phyloP scores from a whole-genome alignment of 1,140 invertebrate genomes.

The Macrosteles quadrilineatus region DNA sequence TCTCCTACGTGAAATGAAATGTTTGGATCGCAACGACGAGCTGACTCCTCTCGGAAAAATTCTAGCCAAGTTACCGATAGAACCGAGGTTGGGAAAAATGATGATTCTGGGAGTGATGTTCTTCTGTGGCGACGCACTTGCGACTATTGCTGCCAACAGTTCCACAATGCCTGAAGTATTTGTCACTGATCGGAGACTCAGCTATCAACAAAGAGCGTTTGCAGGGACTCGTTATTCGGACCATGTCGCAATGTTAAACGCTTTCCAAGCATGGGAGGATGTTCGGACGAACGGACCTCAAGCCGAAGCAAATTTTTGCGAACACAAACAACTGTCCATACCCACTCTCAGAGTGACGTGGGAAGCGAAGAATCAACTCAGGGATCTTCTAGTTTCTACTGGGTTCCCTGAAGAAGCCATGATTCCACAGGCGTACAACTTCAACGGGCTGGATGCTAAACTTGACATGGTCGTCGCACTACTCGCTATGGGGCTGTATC shows the following conservation, averaged over 20 bases:
- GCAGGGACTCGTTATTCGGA: conserved; percentile 87
- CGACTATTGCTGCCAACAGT: conserved; percentile 92
- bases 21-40: conserved; percentile 80
- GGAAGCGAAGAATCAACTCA: conserved; percentile 92
- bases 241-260: conserved; percentile 93
- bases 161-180: conserved; percentile 42
- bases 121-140: conserved; percentile 82
- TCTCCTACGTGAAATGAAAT: conserved; percentile 76
- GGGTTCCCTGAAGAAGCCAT: conserved; percentile 92
- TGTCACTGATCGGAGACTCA: conserved; percentile 60
- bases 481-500: conserved; percentile 89
- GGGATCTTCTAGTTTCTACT: conserved; percentile 74
- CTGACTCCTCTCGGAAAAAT: conserved; percentile 89
- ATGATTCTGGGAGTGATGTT: conserved; percentile 88
- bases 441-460: conserved; percentile 71
- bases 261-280: conserved; percentile 87
- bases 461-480: conserved; percentile 86
- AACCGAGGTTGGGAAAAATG: conserved; percentile 94
- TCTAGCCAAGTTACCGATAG: conserved; percentile 88
- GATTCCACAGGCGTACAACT: conserved; percentile 70
- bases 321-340: conserved; percentile 84
- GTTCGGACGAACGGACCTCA: conserved; percentile 74
- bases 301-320: conserved; percentile 83
- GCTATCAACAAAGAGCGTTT: conserved; percentile 76
- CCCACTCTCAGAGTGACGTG: conserved; percentile 86